Conservation (phyloP, 2,797 vertebrate species). For the Xenops minutus region DNA sequence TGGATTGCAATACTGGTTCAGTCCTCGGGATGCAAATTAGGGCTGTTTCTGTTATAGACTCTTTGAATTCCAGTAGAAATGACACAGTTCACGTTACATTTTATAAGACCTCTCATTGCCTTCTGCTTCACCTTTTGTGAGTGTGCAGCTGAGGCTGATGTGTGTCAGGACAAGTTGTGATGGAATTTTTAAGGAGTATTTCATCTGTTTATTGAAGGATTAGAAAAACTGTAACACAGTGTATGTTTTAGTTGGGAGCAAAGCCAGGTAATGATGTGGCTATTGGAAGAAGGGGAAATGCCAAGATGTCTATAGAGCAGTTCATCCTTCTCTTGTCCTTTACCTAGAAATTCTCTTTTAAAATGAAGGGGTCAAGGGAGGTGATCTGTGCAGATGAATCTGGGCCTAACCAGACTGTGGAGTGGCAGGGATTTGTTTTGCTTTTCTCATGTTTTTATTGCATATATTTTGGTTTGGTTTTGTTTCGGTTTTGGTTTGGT, state of each 20-base stretch:
- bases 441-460: neutral
- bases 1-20: neutral
- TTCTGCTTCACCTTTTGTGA: neutral
- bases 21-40: neutral
- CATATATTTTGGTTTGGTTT: neutral
- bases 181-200: neutral
- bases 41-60: neutral
- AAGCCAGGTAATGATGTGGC: neutral
- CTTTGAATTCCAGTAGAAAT: neutral
- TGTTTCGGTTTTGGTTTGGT: no score
- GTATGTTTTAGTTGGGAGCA: neutral
- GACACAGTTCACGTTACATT: neutral
- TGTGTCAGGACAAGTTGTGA: neutral
- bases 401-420: neutral
- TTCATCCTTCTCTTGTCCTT: neutral
- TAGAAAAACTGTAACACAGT: neutral
- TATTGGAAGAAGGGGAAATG: neutral
- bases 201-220: conserved; percentile 13
- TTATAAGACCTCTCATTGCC: neutral
- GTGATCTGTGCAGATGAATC: neutral
- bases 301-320: neutral
- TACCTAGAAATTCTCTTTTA: neutral
- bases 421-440: neutral
- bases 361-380: neutral
- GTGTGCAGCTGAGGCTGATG: neutral